Conservation (phyloP, 2,888 invertebrate species). For the Cheilosia vulpina region DNA sequence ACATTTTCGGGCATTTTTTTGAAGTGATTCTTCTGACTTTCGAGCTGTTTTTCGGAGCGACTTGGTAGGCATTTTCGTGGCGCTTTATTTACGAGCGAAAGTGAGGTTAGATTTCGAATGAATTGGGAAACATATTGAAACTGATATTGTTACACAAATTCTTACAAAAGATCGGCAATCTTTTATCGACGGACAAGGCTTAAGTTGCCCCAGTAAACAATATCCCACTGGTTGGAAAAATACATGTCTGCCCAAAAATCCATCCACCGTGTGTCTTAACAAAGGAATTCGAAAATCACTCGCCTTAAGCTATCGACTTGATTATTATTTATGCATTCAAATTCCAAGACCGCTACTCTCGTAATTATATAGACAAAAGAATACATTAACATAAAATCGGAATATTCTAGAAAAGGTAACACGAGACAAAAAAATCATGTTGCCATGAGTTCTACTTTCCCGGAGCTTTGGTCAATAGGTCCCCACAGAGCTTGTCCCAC, state of each 20-base stretch:
- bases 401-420: constrained; percentile 23
- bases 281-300: constrained; percentile 18
- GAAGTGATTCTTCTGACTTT: too few species aligned
- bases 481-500: background rate
- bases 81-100: too few species aligned
- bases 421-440: background rate
- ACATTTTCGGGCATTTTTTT: too few species aligned
- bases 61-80: too few species aligned
- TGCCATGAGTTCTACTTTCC: constrained; percentile 31
- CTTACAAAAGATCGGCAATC: too few species aligned
- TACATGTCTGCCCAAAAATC: background rate
- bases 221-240: too few species aligned
- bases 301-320: constrained; percentile 13
- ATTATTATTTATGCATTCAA: constrained; percentile 37
- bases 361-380: constrained; percentile 22
- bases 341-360: constrained; percentile 13
- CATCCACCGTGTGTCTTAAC: background rate
- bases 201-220: too few species aligned
- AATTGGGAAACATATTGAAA: too few species aligned
- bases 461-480: constrained; percentile 4
- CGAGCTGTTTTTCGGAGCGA: too few species aligned
- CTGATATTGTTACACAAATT: too few species aligned
- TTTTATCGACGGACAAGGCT: too few species aligned
- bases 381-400: constrained; percentile 32
- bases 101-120: too few species aligned